phyloP scores from a whole-genome alignment of 2,797 vertebrate genomes.

The Knipowitschia caucasica region DNA sequence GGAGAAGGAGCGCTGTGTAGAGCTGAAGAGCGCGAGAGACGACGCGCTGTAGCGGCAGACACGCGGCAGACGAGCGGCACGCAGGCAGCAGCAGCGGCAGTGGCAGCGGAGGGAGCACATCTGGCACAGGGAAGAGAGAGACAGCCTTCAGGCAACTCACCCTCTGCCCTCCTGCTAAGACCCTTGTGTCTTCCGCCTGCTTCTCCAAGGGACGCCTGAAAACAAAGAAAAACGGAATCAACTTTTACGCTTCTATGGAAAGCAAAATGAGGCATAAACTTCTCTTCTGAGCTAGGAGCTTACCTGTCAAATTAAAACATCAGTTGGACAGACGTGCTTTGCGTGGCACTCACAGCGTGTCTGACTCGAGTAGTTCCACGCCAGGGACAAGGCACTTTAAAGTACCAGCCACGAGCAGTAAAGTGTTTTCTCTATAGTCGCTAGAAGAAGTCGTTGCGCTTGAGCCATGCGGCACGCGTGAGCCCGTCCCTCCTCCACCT shows the following conservation, averaged over 20 bases:
- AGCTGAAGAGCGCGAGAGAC: conserved; percentile 58
- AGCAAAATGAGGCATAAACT: conserved; percentile 6
- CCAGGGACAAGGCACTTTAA: conserved; percentile 53
- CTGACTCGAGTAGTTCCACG: conserved; percentile 75
- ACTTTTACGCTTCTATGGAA: conserved; percentile 56
- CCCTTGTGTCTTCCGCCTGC: conserved; percentile 63
- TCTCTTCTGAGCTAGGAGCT: conserved; percentile 50
- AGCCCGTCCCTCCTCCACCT: conserved; percentile 78
- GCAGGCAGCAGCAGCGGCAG: conserved; percentile 1
- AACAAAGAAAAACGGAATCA: conserved; percentile 61
- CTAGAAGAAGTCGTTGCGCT: conserved; percentile 63
- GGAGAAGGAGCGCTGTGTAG: conserved; percentile 43
- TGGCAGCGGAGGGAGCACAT: conserved; percentile 45
- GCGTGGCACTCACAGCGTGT: conserved; percentile 61
- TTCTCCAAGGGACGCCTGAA: conserved; percentile 64
- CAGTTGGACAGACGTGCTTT: conserved; percentile 39
- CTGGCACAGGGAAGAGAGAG: conserved; percentile 65
- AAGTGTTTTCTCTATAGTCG: conserved; percentile 74
- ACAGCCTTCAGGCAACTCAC: conserved; percentile 76
- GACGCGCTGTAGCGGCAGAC: conserved; percentile 56
- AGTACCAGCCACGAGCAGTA: conserved; percentile 74
- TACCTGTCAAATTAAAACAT: conserved; percentile 59
- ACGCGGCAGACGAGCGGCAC: conserved; percentile 20
- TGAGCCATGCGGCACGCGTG: conserved; percentile 50
- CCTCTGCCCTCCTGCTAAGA: conserved; percentile 60